These are phyloP conservation scores for Austrofundulus limnaeus DNA, from an alignment of 2,113 vertebrate species.

Conservation along the genomic window DNA sequence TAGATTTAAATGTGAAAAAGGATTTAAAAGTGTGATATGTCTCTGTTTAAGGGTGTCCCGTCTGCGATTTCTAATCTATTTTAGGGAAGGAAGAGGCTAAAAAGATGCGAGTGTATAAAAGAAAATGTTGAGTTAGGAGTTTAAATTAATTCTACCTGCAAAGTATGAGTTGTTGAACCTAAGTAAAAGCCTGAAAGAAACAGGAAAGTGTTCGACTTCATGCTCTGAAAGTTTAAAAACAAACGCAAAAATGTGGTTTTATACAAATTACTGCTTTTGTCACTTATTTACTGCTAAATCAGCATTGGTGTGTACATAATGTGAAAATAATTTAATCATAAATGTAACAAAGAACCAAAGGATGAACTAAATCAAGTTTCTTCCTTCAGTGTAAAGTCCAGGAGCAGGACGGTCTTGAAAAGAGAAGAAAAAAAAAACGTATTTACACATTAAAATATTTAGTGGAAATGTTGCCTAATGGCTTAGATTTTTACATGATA, in stretches of 20 bases:
- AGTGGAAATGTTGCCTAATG: background rate
- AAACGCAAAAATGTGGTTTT: background rate
- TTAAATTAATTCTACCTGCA: too few relatives aligned
- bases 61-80: too few relatives aligned
- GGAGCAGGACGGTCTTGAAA: constrained; percentile 1
- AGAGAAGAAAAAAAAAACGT: background rate
- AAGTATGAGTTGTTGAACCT: background rate
- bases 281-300: background rate
- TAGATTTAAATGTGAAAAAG: too few relatives aligned
- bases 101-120: too few relatives aligned
- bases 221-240: too few relatives aligned
- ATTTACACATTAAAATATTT: background rate
- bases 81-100: too few relatives aligned
- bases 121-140: too few relatives aligned
- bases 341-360: background rate
- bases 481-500: too few relatives aligned
- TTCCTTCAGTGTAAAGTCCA: constrained; percentile 1
- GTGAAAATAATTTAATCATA: background rate
- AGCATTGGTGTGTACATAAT: background rate
- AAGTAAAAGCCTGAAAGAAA: background rate
- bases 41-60: too few relatives aligned
- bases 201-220: background rate
- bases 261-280: background rate
- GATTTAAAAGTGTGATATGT: too few relatives aligned
- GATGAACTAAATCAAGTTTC: background rate